Evolutionary conservation across 2,113 vertebrate species (phyloP).

Genomic region (Pycnonotus jocosus): DNA sequence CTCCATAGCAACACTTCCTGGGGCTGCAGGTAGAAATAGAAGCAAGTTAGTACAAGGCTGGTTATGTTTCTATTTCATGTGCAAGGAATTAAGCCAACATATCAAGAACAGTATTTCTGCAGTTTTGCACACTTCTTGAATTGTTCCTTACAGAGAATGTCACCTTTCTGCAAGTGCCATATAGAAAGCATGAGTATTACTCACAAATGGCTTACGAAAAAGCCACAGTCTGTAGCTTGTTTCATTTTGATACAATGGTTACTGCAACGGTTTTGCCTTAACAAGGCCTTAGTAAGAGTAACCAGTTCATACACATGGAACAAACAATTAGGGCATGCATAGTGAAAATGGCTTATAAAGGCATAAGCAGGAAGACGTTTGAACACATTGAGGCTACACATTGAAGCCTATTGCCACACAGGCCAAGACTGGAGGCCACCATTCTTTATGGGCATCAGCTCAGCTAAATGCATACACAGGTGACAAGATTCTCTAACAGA

Average conservation of each 20-base stretch:
- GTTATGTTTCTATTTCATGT: neutral
- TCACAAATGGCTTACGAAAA: neutral
- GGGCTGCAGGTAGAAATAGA: neutral
- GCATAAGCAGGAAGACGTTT: neutral
- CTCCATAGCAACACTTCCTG: constrained; percentile 75
- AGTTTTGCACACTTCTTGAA: neutral
- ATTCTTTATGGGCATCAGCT: neutral
- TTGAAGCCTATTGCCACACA: neutral
- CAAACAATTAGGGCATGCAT: neutral
- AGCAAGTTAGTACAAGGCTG: neutral
- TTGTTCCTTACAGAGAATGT: neutral
- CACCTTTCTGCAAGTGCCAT: neutral
- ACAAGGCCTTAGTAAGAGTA: neutral
- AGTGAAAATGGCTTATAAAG: neutral
- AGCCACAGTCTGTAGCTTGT: neutral
- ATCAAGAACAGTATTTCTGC: neutral
- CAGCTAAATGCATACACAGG: neutral
- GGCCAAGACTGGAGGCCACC: neutral
- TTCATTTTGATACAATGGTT: neutral
- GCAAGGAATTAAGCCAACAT: neutral
- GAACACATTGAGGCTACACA: neutral
- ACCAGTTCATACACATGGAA: rapidly evolving
- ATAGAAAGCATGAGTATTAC: neutral
- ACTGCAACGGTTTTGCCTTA: neutral
- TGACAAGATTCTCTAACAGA: neutral